Base-by-base conservation (phyloP, 1,140 invertebrate species). In the Coelopa frigida region DNA sequence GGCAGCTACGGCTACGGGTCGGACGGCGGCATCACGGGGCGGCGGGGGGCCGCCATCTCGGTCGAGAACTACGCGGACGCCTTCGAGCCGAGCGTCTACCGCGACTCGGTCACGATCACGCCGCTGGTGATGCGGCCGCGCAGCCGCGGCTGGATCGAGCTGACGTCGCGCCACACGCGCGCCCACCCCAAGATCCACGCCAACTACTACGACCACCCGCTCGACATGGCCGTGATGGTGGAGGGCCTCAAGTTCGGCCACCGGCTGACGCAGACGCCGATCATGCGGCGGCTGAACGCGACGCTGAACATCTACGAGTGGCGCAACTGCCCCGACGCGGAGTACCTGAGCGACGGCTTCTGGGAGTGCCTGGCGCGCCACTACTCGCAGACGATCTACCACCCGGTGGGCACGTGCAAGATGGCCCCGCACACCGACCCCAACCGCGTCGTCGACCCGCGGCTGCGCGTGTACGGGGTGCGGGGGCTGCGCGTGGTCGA, bases 171-270 rank as follows among this genome's bases (percentile, higher is more conserved):
- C 0, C 75, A 92, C 61, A 83, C 88, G 0, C 66, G 72, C 15
- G 73, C 79, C 0, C 76, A 84, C 54, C 91, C 92, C 0, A 61
- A 78, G 5, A 89, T 95, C 26, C 82, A 85, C 61, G 84, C 90
- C 1, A 87, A 87, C 57, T 93, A 91, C 61, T 83, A 84, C 36
- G 66, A 76, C 0, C 71, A 87, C 68, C 78, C 78, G 0, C 61
- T 77, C 8, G 87, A 89, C 56, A 63, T 87, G 10, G 75, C 80
- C 54, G 68, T 81, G 33, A 64, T 89, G 66, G 80, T 81, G 0
- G 84, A 88, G 68, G 85, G 83, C 0, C 79, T 78, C 0, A 84
- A 84, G 61, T 73, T 89, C 47, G 77, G 75, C 0, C 71, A 87
- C 37, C 70, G 68, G 0, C 53, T 89, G 20, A 73, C 75, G 3